Base-by-base conservation (phyloP, 2,888 invertebrate genomes). In the Orchesella flavescens region DNA sequence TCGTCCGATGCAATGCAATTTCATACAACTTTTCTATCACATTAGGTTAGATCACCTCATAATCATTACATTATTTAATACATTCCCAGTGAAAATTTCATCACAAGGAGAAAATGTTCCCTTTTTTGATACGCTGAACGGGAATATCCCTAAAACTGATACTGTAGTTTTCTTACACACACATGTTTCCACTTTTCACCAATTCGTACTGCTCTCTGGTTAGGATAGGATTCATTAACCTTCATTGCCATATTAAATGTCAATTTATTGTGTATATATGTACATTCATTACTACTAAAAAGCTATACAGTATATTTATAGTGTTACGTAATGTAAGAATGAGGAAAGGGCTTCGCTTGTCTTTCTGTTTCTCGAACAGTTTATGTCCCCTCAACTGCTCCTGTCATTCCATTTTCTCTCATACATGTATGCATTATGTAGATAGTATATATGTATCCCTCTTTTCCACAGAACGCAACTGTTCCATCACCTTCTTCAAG, bases 31-130 rank as follows among this genome's bases (percentile, higher is more conserved):
- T 69, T 81, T 68, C 53, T 68, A 55, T 75, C 75, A 71, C 69
- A 82, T 75, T 63, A 82, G 71, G 69, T 69, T 75, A 75, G 63
- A 82, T 75, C 82, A 82, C 82, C 82, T 82, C 75, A 82, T 82
- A 82, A 75, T 75, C 74, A 75, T 75, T 69, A 75, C 75, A 81
- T 80, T 80, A 80, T 81, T 74, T 74, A 61, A 81, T 69, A 69
- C 43, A 44, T 19, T 57, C 46, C 46, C 12, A 63, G 34, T 21
- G 34, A 63, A 63, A 63, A 63, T 63, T 63, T 63, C 24, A 23
- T 63, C 63, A 63, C 21, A 63, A 4, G 24, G 4, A 63, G 15
- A 63, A 34, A 34, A 34, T 34, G 34, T 34, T 7, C 34, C 57
- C 57, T 17, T 7, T 15, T 57, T n/a, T 57, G 57, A n/a, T 34